Base-by-base conservation (phyloP, 2,113 vertebrate species). In the Leuciscus idus region DNA sequence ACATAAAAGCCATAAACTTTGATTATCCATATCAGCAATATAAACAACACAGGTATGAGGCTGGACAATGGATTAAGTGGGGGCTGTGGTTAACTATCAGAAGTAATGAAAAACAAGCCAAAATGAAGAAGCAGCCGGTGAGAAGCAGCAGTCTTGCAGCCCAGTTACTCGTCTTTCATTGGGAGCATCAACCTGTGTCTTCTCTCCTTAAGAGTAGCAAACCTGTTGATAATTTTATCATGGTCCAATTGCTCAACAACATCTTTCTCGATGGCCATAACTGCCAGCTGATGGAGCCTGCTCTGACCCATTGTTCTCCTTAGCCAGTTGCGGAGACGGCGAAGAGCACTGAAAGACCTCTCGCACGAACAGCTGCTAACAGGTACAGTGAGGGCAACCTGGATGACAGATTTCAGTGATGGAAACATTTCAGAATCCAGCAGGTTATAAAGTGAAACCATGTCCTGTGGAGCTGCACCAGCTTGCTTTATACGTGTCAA, bases 371-470 rank as follows among this genome's bases (percentile, higher is more conserved):
- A 88, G 43, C 83, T 83, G 11, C 84, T 85, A 7, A 85, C 66
- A 57, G 76, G 83, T 23, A 85, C 50, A 61, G 87, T 88, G 11
- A 88, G 33, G 61, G 79, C 84, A 78, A 72, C 84, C 59, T 88
- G 70, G 33, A 87, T 59, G 66, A 70, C 66, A 70, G 66, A 70
- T 70, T 70, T 70, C 15, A 70, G 48, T 61, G 72, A 86, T 21
- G 73, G 79, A 61, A 83, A 83, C 84, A 85, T 85, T 13, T 85
- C 84, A 39, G 55, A 1, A 68, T 83, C 61, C 15, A 82, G 78
- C 28, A 88, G 87, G 57, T 83, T 85, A 55, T 88, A 78, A 26
- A 85, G 72, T 78, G 62, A 50, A 36, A 88, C 17, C 84, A 83
- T 85, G 43, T 88, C 48, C 76, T 75, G n/a, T 70, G 82, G 75